Conservation (phyloP, 2,797 vertebrate species). For the Microhierax caerulescens region DNA sequence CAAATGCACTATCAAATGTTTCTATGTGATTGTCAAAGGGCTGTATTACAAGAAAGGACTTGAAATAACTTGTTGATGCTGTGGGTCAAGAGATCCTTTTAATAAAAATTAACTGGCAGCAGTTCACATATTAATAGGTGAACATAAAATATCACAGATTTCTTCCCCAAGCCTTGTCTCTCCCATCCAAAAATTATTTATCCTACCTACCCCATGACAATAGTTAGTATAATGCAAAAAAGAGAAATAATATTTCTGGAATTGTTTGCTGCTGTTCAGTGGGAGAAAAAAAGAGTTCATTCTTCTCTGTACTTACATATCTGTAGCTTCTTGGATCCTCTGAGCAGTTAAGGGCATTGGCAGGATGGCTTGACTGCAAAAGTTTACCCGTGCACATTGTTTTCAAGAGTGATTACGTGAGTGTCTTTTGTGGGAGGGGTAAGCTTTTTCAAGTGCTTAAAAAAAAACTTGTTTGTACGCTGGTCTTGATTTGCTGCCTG, state of each 20-base stretch:
- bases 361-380: slow-evolving; percentile 39
- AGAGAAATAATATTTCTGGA: background rate
- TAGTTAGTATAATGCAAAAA: background rate
- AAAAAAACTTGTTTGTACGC: background rate
- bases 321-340: slow-evolving; percentile 12
- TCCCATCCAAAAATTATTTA: background rate
- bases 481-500: slow-evolving; percentile 5
- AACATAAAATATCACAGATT: background rate
- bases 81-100: background rate
- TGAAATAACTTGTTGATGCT: background rate
- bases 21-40: background rate
- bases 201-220: background rate
- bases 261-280: background rate
- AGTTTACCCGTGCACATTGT: slow-evolving; percentile 62
- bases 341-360: slow-evolving; percentile 10
- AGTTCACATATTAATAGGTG: background rate
- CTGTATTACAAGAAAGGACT: background rate
- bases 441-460: slow-evolving; percentile 38
- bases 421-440: slow-evolving; percentile 68
- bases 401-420: slow-evolving; percentile 64
- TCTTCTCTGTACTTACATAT: slow-evolving; percentile 69
- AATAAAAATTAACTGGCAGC: background rate
- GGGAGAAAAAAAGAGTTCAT: background rate
- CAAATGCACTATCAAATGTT: background rate
- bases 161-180: background rate